Evolutionary conservation across 2,113 vertebrate species (phyloP), one percentile per base, ranked within the genome.

Genomic region (Larimichthys polyactis): DNA sequence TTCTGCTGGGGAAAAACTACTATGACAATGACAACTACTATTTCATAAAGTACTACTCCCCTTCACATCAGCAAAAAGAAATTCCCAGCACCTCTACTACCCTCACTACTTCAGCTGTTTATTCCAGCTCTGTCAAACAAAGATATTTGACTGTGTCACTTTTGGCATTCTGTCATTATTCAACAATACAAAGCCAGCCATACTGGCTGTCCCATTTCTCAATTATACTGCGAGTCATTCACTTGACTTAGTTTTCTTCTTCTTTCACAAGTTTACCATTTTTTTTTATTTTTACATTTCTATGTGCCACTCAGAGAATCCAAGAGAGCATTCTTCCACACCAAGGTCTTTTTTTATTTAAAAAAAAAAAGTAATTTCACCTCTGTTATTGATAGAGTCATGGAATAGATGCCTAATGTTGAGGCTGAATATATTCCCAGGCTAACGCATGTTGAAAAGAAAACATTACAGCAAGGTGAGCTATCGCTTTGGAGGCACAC

Each of bases 381-480:
- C 66, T 63, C 58, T 73, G 48, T 81, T 82, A 75, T 86, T 70
- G 87, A 86, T 36, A 52, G 66, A 64, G 76, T 72, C 46, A 9
- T 44, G 27, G 8, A n/a, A 66, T 29, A 80, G 60, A 81, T 12
- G 22, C 66, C 44, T 3, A 51, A 71, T 57, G 46, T 78, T 67
- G 72, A 72, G 71, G 64, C 52, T 22, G 74, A 87, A 64, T 80
- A 55, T 54, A 71, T 75, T 75, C 62, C 62, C 1, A 2, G 49
- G 80, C 67, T 78, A 78, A 87, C 58, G 60, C 64, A 80, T 54
- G 75, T 79, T 83, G 27, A 85, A 86, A 69, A 72, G 76, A 82
- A 85, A 90, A 79, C 55, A 84, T 4, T 49, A 49, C 14, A 49
- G 55, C 59, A 81, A 87, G 76, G 85, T 81, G 76, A 91, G 79